Conservation (phyloP, 1,140 invertebrate species). For the Mylabris phalerata region DNA sequence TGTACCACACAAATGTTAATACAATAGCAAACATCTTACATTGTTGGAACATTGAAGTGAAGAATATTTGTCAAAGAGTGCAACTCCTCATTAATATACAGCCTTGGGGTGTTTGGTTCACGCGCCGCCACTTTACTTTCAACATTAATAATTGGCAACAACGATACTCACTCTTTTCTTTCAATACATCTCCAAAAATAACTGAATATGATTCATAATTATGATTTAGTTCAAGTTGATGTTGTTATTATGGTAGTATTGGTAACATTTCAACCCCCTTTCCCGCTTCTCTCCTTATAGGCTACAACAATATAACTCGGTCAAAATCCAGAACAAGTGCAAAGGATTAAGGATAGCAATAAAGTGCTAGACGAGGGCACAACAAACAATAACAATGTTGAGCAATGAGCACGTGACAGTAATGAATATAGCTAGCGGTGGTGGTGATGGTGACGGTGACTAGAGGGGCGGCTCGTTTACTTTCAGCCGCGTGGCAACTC, state of each 20-base stretch:
- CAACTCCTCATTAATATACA: constrained; percentile 31
- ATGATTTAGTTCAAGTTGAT: too few species aligned
- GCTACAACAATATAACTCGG: too few species aligned
- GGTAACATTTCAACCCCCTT: too few species aligned
- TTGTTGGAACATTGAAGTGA: constrained; percentile 21
- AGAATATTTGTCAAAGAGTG: constrained; percentile 22
- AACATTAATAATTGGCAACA: background rate
- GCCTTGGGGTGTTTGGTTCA: constrained; percentile 2
- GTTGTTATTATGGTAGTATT: too few species aligned
- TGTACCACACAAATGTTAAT: constrained; percentile 33
- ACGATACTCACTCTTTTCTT: too few species aligned
- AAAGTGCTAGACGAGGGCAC: constrained; percentile 21
- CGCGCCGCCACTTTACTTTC: background rate
- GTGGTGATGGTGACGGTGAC: constrained; percentile 8
- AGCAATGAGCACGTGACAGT: constrained; percentile 28
- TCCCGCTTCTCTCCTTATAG: too few species aligned
- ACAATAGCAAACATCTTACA: constrained; percentile 37
- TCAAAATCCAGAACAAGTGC: constrained; percentile 21
- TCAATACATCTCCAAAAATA: too few species aligned
- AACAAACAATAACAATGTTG: constrained; percentile 32
- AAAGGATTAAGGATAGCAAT: constrained; percentile 28
- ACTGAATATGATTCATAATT: too few species aligned
- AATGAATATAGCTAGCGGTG: constrained; percentile 30
- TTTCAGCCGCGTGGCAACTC: constrained; percentile 28
- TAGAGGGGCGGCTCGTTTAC: constrained; percentile 22